Base-by-base conservation (phyloP, 2,888 invertebrate species). In the Tiliacea aurago region DNA sequence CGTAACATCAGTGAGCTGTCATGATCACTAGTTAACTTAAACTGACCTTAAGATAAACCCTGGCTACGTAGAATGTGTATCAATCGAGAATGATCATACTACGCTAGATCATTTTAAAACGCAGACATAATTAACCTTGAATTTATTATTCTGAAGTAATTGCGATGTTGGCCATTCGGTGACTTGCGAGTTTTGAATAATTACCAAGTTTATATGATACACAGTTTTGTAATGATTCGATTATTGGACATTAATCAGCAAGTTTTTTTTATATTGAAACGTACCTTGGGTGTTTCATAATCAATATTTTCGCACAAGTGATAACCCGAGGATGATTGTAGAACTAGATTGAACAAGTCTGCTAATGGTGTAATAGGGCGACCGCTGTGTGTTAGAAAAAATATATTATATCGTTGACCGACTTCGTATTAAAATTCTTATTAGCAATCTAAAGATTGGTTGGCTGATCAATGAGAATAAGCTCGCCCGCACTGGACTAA, bases 1-100 rank as follows among this genome's bases (percentile, higher is more conserved):
- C 84, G 92, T 89, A 93, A 93, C 83, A 83, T 81, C 68, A 80
- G 82, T 87, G 84, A 86, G 86, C 85, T 81, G 87, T 86, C 88
- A 86, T 84, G 88, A 90, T 85, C 89, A 88, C 85, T 81, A n/a
- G n/a, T n/a, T n/a, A 84, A 37, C 37, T 56, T 82, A 61, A 53
- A 68, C 9, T 77, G 73, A 77, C 81, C 83, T 88, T 81, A 77
- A 81, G 85, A 88, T 87, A 86, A 83, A 84, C 83, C 62, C 61
- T 59, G 72, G 47, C n/a, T 76, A 80, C 59, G 62, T 75, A 76
- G 37, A 76, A 78, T 80, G 61, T 81, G 61, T 84, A 78, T 76
- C 69, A 70, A 73, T 73, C 70, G 72, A 76, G 80, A 76, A 76
- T 70, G 64, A 86, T 83, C 71, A n/a, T 43, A 66, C 45, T 73